Base-by-base conservation (phyloP, 2,888 invertebrate genomes). In the Gandaritis pyraliata region DNA sequence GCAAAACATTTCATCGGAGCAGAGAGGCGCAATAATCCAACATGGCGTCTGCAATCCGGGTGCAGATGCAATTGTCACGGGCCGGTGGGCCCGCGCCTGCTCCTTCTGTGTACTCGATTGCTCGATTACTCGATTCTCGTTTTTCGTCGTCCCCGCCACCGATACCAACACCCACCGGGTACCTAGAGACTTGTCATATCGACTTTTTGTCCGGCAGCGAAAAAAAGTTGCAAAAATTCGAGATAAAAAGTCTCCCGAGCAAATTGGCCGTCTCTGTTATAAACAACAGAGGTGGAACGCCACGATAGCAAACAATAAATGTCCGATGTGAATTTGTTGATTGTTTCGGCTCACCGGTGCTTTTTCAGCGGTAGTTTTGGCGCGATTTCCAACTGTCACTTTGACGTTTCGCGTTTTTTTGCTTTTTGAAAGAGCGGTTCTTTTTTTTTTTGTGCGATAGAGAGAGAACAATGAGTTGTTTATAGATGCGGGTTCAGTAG, bases 251-350 rank as follows among this genome's bases (percentile, higher is more conserved):
- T 86, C 81, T 86, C 85, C 78, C 80, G 85, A 89, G 90, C 90
- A 91, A 92, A 90, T 92, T 92, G 90, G 87, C 82, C 86, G 88
- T 88, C 88, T 90, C 87, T 89, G 89, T 91, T 90, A 82, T 86
- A 86, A 92, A 90, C 90, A 91, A 90, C 84, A 82, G 89, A 89
- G 86, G 87, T 90, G 91, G 90, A 92, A 92, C 83, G 83, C 82
- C 75, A 81, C 85, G 92, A 92, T 92, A 91, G 83, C 84, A 83
- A 78, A 90, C 90, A 92, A 91, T 91, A 89, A 90, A 87, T 85
- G 89, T 89, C 90, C 86, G 88, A 90, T 86, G 85, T 80, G 84
- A 86, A 88, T 86, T 87, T 80, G 86, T 86, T 86, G 89, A 90
- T 90, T 89, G 89, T 90, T 88, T 88, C 81, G 77, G 77, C 81